phyloP scores from a whole-genome alignment of 2,113 vertebrate species.

The Rousettus leschenaultii region DNA sequence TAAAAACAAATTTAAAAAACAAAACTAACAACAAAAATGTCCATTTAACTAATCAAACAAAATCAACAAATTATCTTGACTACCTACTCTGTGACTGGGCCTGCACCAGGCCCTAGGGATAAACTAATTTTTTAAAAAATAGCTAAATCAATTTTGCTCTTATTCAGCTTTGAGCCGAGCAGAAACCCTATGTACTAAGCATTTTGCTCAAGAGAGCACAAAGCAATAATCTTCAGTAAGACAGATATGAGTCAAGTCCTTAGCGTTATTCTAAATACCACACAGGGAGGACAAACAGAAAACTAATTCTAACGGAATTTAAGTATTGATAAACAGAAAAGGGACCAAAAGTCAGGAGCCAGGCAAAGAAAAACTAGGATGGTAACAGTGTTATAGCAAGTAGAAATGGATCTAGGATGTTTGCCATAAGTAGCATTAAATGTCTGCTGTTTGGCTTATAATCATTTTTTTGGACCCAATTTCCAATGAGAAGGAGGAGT shows the following conservation, averaged over 20 bases:
- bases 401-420: too few species aligned
- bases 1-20: background rate
- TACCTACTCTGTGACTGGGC: background rate
- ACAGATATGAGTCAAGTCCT: background rate
- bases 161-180: background rate
- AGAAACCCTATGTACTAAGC: background rate
- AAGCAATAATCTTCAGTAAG: background rate
- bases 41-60: background rate
- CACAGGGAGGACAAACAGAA: too few species aligned
- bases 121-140: background rate
- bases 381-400: too few species aligned
- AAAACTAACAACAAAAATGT: background rate
- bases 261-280: background rate
- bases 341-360: too few species aligned
- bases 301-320: background rate
- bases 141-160: background rate
- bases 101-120: background rate
- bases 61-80: background rate
- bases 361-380: too few species aligned
- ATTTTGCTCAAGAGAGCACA: background rate
- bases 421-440: too few species aligned
- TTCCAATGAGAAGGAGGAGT: too few species aligned
- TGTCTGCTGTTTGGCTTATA: too few species aligned
- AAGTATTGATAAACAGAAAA: background rate
- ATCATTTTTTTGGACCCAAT: too few species aligned